Evolutionary conservation across 2,888 invertebrate species (phyloP).

Genomic region (Myopa testacea): DNA sequence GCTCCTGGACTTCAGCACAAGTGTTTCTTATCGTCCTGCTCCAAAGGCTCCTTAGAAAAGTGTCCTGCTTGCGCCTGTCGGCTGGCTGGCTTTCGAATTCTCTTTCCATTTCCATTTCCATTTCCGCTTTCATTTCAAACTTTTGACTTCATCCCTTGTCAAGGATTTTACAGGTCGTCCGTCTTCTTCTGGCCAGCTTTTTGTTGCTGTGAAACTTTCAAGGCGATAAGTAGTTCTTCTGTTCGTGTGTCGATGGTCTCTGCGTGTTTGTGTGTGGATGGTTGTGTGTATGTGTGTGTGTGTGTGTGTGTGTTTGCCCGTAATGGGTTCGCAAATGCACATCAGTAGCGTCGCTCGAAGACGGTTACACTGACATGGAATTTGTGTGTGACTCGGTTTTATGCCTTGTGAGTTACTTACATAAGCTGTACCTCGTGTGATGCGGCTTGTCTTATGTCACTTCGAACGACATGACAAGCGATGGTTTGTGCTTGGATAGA

Average conservation of each 20-base stretch:
- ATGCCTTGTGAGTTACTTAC: background rate
- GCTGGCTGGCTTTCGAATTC: slow-evolving; percentile 57
- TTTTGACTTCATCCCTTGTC: slow-evolving; percentile 44
- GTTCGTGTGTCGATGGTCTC: slow-evolving; percentile 16
- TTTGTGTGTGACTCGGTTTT: slow-evolving; percentile 51
- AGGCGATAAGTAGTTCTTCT: slow-evolving; percentile 26
- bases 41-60: slow-evolving; percentile 9
- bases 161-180: slow-evolving; percentile 28
- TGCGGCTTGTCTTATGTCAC: background rate
- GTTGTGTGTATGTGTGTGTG: background rate
- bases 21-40: slow-evolving; percentile 5
- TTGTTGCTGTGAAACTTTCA: slow-evolving; percentile 15
- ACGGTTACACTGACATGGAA: slow-evolving; percentile 55
- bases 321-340: background rate
- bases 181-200: background rate
- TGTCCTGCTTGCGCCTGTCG: slow-evolving; percentile 16
- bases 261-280: slow-evolving; percentile 8
- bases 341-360: slow-evolving; percentile 11
- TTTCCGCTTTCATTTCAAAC: slow-evolving; percentile 55
- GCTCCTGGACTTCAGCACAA: background rate
- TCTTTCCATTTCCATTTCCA: slow-evolving; percentile 51
- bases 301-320: background rate
- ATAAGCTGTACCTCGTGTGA: background rate
- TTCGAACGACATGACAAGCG: background rate
- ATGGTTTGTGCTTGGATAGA: background rate